Conservation (phyloP, 2,888 invertebrate genomes). For the Chrysina gloriosa region DNA sequence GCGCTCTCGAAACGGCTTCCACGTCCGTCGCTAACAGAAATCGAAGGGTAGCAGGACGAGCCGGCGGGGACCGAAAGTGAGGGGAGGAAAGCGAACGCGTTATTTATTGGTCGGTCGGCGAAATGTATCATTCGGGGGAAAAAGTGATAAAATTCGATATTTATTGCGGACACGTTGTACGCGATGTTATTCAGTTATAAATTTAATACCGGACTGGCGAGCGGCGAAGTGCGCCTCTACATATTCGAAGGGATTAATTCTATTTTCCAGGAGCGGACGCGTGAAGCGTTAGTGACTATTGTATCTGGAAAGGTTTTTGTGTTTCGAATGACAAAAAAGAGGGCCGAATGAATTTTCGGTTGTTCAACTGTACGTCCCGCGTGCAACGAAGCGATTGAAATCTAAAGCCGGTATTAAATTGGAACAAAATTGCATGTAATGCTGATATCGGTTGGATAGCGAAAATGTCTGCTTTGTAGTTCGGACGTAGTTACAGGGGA, state of each 20-base stretch:
- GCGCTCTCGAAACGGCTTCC: conserved; percentile 2
- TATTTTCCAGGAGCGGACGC: background rate
- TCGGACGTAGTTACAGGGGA: no score
- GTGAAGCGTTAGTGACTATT: no score
- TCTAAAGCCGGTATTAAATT: no score
- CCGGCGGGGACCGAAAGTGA: background rate
- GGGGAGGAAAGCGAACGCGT: no score
- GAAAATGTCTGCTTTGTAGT: no score
- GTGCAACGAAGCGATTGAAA: no score
- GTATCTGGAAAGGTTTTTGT: no score
- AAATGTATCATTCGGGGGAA: conserved; percentile 9
- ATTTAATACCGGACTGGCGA: background rate
- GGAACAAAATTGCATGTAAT: no score
- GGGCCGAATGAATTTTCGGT: no score
- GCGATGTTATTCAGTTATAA: conserved; percentile 7
- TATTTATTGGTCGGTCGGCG: conserved; percentile 6
- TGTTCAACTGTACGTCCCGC: no score
- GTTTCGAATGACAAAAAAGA: no score
- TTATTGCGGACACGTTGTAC: conserved; percentile 14
- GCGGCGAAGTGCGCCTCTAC: background rate
- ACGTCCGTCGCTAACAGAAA: background rate
- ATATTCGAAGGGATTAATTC: background rate
- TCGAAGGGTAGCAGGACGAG: background rate
- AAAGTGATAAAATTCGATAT: conserved; percentile 18
- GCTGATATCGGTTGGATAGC: no score